Conservation (phyloP, 2,888 invertebrate genomes). For the Idaea biselata region DNA sequence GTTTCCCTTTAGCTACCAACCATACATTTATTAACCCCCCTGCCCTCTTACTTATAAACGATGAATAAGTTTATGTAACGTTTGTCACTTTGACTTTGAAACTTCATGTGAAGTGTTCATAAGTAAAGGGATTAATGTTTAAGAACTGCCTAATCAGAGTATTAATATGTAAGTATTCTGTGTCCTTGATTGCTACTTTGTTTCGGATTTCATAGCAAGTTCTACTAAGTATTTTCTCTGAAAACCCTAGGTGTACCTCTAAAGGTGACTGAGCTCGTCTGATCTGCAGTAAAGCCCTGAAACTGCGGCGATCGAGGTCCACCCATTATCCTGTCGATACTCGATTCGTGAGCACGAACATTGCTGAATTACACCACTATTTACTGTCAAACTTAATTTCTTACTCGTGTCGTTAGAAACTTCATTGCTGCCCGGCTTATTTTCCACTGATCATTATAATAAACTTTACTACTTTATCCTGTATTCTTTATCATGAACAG, state of each 20-base stretch:
- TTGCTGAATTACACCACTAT: conserved; percentile 75
- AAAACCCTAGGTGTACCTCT: conserved; percentile 31
- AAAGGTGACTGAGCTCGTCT: conserved; percentile 6
- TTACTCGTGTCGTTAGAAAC: conserved; percentile 71
- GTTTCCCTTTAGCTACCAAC: no score
- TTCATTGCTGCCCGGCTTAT: conserved; percentile 41
- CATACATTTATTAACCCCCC: no score
- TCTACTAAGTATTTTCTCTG: neutral
- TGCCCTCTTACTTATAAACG: no score
- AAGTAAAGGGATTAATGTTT: no score
- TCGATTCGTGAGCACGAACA: conserved; percentile 75
- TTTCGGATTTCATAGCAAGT: neutral
- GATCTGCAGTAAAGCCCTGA: conserved; percentile 44
- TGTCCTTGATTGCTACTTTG: no score
- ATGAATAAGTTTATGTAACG: no score
- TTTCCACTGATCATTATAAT: conserved; percentile 23
- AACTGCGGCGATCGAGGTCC: conserved; percentile 51
- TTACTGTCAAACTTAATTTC: conserved; percentile 78
- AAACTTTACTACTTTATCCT: conserved; percentile 17
- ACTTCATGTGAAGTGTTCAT: no score
- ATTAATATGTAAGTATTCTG: no score
- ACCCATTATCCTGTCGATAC: conserved; percentile 77
- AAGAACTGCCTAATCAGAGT: no score
- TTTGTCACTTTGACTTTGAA: no score
- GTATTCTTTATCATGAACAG: neutral